Conservation (phyloP, 2,888 invertebrate genomes). For the Stenurella melanura region DNA sequence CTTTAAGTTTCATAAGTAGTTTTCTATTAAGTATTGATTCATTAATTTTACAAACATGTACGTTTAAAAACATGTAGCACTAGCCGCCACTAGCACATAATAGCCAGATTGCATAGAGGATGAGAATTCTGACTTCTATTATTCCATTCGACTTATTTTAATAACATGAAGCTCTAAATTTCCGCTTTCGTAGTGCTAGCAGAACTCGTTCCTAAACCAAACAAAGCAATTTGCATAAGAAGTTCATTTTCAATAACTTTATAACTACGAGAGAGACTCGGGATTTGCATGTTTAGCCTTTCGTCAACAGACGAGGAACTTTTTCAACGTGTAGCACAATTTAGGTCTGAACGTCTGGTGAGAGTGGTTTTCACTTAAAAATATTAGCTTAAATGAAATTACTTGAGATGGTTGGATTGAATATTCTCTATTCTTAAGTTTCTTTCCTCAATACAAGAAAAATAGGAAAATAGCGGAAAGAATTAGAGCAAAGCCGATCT, state of each 20-base stretch:
- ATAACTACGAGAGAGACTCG: slow-evolving; percentile 25
- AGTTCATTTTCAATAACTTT: slow-evolving; percentile 40
- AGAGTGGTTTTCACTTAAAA: not conserved
- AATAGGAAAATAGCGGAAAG: too few relatives aligned
- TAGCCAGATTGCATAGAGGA: slow-evolving; percentile 7
- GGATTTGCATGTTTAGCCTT: slow-evolving; percentile 33
- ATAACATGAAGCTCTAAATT: slow-evolving; percentile 38
- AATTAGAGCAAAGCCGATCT: too few relatives aligned
- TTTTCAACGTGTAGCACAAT: slow-evolving; percentile 11
- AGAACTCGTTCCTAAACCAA: slow-evolving; percentile 31
- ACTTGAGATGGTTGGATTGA: not conserved
- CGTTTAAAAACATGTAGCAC: not conserved
- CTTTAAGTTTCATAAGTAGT: too few relatives aligned
- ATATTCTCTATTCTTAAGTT: too few relatives aligned
- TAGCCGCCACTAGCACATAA: not conserved
- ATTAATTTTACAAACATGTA: too few relatives aligned
- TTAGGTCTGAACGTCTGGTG: not conserved
- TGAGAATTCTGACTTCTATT: slow-evolving; percentile 36
- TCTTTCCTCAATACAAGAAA: too few relatives aligned
- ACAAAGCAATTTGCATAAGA: slow-evolving; percentile 46
- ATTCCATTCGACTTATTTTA: slow-evolving; percentile 43
- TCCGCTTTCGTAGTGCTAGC: slow-evolving; percentile 26
- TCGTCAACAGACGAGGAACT: slow-evolving; percentile 27
- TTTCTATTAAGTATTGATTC: too few relatives aligned
- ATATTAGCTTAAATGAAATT: not conserved